Conservation (phyloP, 2,797 vertebrate species). For the Parotocinclus haroldoi region DNA sequence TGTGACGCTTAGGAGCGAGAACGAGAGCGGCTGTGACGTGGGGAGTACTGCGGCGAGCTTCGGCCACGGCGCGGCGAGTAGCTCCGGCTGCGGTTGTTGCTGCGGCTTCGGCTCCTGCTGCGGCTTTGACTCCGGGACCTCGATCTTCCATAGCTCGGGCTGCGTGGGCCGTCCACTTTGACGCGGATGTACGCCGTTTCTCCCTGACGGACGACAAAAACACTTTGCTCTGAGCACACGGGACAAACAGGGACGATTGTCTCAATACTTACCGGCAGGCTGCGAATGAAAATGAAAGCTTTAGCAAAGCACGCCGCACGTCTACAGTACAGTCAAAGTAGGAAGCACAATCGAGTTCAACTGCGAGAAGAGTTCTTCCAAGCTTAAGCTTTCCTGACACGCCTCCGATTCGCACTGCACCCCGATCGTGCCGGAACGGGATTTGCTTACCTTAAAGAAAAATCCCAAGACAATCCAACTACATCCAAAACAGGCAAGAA, state of each 20-base stretch:
- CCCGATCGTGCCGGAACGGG: not conserved
- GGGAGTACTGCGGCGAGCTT: conserved; percentile 85
- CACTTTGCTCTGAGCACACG: conserved; percentile 32
- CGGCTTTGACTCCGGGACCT: conserved; percentile 81
- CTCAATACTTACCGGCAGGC: no score
- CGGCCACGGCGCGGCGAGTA: conserved; percentile 74
- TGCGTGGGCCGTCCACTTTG: conserved; percentile 86
- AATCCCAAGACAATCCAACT: conserved; percentile 8
- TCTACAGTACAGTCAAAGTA: no score
- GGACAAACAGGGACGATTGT: no score
- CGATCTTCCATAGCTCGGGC: conserved; percentile 88
- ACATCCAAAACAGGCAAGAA: conserved; percentile 49
- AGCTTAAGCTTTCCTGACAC: no score
- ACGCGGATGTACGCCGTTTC: conserved; percentile 89
- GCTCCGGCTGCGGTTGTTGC: conserved; percentile 84
- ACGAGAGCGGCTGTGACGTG: conserved; percentile 77
- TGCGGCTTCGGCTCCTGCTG: conserved; percentile 75
- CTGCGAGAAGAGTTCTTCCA: no score
- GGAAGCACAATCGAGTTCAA: no score
- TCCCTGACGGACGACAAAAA: conserved; percentile 65
- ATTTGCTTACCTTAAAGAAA: conserved; percentile 40
- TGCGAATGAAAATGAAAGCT: no score
- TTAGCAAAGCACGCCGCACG: no score
- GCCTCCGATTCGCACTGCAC: not conserved
- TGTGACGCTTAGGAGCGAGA: no score